Percentiles rank a stretch among this genome's conserved stretches.
phyloP scores from a whole-genome alignment of 2,888 invertebrate genomes.

The Microctonus aethiopoides region DNA sequence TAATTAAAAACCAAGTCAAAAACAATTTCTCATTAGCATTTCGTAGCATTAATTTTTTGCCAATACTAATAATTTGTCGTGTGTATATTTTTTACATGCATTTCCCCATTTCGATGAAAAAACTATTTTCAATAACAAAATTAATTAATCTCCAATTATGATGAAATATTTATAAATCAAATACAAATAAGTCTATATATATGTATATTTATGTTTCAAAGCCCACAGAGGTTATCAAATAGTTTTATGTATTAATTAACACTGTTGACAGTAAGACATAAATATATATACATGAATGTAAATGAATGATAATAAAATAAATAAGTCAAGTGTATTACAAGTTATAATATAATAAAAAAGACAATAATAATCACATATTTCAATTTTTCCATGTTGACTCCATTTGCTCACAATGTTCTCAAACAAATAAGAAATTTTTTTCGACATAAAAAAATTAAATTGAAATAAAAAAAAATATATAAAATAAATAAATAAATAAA shows the following conservation, averaged over 20 bases:
- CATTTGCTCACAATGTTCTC: too few relatives aligned
- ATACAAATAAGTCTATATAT: too few relatives aligned
- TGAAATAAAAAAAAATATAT: too few relatives aligned
- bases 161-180: too few relatives aligned
- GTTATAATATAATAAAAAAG: not conserved
- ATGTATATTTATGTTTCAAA: not conserved
- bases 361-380: not conserved
- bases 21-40: not conserved
- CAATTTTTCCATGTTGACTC: too few relatives aligned
- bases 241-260: too few relatives aligned
- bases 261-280: too few relatives aligned
- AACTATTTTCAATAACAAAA: not conserved
- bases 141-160: not conserved
- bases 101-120: not conserved
- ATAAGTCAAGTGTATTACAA: not conserved
- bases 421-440: not conserved
- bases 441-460: not conserved
- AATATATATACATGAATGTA: not conserved
- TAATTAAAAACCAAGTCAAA: not conserved
- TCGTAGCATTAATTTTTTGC: not conserved
- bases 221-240: too few relatives aligned
- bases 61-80: not conserved
- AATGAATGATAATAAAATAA: not conserved
- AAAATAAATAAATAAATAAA: too few relatives aligned
- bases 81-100: not conserved